Evolutionary conservation across 2,113 vertebrate species (phyloP), one percentile per base, ranked within the genome.

Genomic region (Lagenorhynchus albirostris): DNA sequence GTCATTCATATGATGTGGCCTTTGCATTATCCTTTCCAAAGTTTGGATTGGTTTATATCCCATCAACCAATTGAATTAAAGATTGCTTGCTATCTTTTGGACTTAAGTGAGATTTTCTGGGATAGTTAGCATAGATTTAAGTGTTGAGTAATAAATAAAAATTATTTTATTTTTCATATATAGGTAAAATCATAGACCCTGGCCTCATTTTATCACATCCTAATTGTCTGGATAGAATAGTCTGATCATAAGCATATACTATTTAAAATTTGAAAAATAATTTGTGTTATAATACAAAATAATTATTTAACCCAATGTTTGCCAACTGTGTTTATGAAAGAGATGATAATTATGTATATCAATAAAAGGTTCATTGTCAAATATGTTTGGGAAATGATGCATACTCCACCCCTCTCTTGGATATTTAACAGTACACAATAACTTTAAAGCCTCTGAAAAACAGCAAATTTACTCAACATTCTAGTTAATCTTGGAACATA

Each of bases 181-280:
- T 36, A 82, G 4, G 36, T 76, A 89, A 94, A 92, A 80, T 81
- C 31, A 93, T 95, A 96, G 53, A 91, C 50, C 1, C 36, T 82
- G 36, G 26, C 15, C 13, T 97, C 9, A 86, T 90, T 95, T 70
- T 80, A 74, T 68, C 20, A 88, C 83, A 6, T 76, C 44, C 25
- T 86, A 73, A 79, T 92, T 88, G n/a, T 80, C 93, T 93, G 58
- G 31, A 17, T 47, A 67, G 20, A 65, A 47, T 36, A 92, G 25
- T 95, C 41, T 71, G 36, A 70, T 90, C 26, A 53, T 41, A 89
- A 76, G 50, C 29, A 89, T 68, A 87, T 50, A 70, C 26, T 81
- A 83, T 44, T 92, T 94, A 83, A 92, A 91, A 74, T 82, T 50
- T 76, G 85, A 76, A 95, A 94, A 95, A 68, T 79, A 83, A 91